These are phyloP conservation scores for Wiebesia pumilae DNA, from an alignment of 1,140 invertebrate genomes.

Conservation along the genomic window DNA sequence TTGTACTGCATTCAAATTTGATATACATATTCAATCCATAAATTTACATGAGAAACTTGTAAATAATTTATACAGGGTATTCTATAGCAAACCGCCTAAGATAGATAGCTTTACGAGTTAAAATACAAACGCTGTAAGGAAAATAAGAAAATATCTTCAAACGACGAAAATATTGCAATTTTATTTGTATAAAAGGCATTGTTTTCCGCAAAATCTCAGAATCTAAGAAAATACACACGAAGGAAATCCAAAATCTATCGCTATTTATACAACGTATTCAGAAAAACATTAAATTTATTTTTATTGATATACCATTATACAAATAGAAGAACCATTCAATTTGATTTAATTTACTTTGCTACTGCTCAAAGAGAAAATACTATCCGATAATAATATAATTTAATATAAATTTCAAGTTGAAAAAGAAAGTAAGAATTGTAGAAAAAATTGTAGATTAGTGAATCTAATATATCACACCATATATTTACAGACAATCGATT, in stretches of 20 bases:
- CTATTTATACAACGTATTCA: not conserved
- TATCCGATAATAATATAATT: no score
- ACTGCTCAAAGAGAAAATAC: no score
- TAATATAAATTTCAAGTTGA: no score
- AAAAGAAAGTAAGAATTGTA: no score
- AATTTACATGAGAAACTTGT: constrained; percentile 21
- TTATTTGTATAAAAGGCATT: not conserved
- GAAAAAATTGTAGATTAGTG: no score
- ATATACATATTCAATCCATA: constrained; percentile 37
- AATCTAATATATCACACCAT: no score
- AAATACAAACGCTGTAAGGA: not conserved
- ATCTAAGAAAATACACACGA: not conserved
- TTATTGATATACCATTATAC: not conserved
- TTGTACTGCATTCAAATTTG: not conserved
- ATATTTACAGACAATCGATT: no score
- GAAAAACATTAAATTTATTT: not conserved
- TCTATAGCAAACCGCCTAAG: not conserved
- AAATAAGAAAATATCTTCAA: not conserved
- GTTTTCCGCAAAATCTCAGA: not conserved
- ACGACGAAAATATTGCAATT: not conserved
- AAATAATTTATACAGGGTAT: constrained; percentile 32
- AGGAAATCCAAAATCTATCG: not conserved
- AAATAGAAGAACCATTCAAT: no score
- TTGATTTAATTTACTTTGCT: no score
- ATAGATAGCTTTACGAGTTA: not conserved